Percentiles rank a stretch among this genome's conserved stretches.
Evolutionary conservation across 2,797 vertebrate species (phyloP).

Genomic region (Limnodromus scolopaceus): DNA sequence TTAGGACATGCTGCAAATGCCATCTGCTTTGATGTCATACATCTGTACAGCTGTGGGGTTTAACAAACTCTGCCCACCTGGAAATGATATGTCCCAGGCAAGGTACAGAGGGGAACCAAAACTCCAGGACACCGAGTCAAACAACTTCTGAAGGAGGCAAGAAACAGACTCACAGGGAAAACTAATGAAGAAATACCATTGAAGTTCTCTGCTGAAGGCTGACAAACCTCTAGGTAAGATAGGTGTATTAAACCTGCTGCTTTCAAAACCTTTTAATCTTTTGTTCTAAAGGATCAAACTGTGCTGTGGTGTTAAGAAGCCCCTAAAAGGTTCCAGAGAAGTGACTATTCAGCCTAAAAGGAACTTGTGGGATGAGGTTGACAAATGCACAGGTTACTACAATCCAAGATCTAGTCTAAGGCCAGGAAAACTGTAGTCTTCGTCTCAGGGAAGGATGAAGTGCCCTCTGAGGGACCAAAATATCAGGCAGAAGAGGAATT

Average conservation of each 20-base stretch:
- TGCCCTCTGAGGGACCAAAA: not conserved
- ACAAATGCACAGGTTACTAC: not conserved
- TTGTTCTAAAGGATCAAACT: not conserved
- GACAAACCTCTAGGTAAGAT: not conserved
- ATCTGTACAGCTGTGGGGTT: not conserved
- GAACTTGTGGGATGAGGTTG: not conserved
- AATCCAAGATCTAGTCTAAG: not conserved
- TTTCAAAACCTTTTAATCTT: not conserved
- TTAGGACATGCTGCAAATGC: conserved; percentile 21
- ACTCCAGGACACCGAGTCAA: not conserved
- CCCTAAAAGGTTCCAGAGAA: not conserved
- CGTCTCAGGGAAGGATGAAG: not conserved
- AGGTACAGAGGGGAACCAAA: not conserved
- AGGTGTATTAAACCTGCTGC: not conserved
- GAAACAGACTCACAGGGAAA: not conserved
- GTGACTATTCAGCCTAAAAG: not conserved
- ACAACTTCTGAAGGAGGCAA: not conserved
- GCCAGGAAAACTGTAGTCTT: not conserved
- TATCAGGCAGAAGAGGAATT: not conserved
- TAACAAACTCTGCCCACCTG: not conserved
- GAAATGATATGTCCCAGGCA: not conserved
- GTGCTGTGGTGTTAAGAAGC: not conserved
- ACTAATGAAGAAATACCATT: not conserved
- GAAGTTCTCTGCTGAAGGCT: not conserved
- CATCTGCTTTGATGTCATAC: conserved; percentile 25